Base-by-base conservation (phyloP, 1,140 invertebrate genomes). In the Hylaeus volcanicus region DNA sequence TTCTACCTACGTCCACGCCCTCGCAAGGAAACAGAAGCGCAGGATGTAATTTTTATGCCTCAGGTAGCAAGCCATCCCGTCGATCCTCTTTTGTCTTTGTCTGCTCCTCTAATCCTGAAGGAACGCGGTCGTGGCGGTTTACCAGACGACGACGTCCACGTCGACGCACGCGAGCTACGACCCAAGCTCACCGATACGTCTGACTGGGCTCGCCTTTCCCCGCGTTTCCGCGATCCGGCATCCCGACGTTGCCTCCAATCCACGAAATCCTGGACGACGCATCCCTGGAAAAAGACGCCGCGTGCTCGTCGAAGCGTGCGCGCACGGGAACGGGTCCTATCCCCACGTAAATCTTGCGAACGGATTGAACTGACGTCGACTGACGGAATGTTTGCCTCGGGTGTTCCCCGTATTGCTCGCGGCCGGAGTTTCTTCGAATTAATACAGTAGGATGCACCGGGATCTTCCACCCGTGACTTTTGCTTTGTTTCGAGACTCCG, bases 331-430 rank as follows among this genome's bases (percentile, higher is more conserved):
- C 55, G 15, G 37, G n/a, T n/a, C 37, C 12, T 9, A 26, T 43
- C 60, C 71, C 9, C 26, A 53, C 48, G 51, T 79, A 79, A 79
- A 79, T 79, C 60, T 72, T 55, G 37, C n/a, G 51, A 43, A 63
- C 55, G 26, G 48, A 55, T 56, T 60, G 45, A 55, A 64, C 63
- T 15, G 48, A 72, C 48, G 60, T 64, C 58, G 58, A 72, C 70
- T 45, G 70, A 73, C 56, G 53, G 15, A 56, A 56, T 41, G 77
- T 79, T 79, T 73, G 60, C 77, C 8, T 3, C 48, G 14, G 26
- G 9, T 45, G 8, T 15, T n/a, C 8, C 37, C 9, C 61, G 61
- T 41, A 41, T 39, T 15, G 60, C 61, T 79, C 26, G 14, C 69
- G 61, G 77, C 0, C 41, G 5, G 39, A 41, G 72, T 39, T 73